Base-by-base conservation (phyloP, 2,113 vertebrate species). In the Aphelocoma coerulescens region DNA sequence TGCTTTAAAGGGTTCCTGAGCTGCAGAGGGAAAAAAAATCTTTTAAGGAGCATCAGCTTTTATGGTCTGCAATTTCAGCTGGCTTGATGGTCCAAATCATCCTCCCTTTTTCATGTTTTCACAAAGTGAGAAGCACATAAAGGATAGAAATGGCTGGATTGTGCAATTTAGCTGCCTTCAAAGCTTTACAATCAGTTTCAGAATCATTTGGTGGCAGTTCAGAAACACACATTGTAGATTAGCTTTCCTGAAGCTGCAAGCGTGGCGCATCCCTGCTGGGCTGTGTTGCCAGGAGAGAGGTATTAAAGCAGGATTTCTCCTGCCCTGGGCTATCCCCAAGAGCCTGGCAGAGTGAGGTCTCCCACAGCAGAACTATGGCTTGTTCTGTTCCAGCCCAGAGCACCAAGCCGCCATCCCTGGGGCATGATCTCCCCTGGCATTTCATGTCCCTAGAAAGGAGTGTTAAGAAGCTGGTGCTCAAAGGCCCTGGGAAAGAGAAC, bases 101-200 rank as follows among this genome's bases (percentile, higher is more conserved):
- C 94, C 79, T 97, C 89, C 96, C 90, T 95, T 97, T 97, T 97
- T 97, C 95, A 96, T 96, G 95, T 97, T 96, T 96, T 93, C 90
- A 95, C 94, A 95, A 95, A 96, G 95, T 51, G n/a, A 95, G 72
- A 90, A 77, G 89, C 91, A 88, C 91, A 95, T 97, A 95, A 95
- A 97, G 77, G 94, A 91, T 91, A 92, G 95, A 96, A 96, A 93
- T 93, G 94, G 91, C 93, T 81, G 92, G 89, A 89, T 95, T 80
- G 84, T 81, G 80, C 93, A 94, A 96, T 95, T 96, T 96, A 93
- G 92, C 94, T 93, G 95, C 92, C 96, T 97, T 94, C 96, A 97
- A 95, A 96, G 97, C 91, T 93, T 97, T 97, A 93, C 91, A 97
- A 65, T 96, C 95, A 91, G 95, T 95, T 97, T 95, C 95, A 88